These are phyloP conservation scores for Aleadryas rufinucha DNA, from an alignment of 2,113 vertebrate species.

Conservation along the genomic window DNA sequence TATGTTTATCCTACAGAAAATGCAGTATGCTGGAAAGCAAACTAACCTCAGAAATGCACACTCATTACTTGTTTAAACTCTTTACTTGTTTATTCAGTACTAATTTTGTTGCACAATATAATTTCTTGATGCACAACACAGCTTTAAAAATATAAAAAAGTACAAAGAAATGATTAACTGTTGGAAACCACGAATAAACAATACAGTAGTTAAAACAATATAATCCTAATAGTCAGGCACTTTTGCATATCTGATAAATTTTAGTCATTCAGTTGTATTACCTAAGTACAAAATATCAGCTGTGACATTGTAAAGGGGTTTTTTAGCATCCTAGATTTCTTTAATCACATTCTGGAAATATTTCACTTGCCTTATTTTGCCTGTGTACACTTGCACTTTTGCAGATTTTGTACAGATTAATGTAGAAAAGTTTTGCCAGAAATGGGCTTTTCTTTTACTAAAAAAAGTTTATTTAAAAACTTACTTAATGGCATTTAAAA, in stretches of 20 bases:
- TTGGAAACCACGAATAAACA: neutral
- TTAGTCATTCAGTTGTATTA: neutral
- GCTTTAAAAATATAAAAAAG: neutral
- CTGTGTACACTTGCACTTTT: neutral
- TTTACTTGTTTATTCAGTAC: neutral
- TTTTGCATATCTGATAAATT: neutral
- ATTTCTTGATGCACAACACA: neutral
- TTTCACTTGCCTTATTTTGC: neutral
- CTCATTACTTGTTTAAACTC: neutral
- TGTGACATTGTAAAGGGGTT: neutral
- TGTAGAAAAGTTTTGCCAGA: neutral
- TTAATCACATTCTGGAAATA: neutral
- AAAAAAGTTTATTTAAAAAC: neutral
- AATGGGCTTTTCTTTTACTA: neutral
- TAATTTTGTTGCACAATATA: neutral
- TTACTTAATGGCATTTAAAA: neutral
- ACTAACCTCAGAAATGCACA: neutral
- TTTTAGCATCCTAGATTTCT: neutral
- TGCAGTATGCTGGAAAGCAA: neutral
- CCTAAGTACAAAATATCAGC: neutral
- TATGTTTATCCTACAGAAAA: neutral
- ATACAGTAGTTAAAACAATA: neutral
- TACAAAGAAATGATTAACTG: neutral
- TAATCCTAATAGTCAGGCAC: neutral
- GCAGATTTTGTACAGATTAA: neutral